phyloP scores from a whole-genome alignment of 2,113 vertebrate species.

The Lycocorax pyrrhopterus region DNA sequence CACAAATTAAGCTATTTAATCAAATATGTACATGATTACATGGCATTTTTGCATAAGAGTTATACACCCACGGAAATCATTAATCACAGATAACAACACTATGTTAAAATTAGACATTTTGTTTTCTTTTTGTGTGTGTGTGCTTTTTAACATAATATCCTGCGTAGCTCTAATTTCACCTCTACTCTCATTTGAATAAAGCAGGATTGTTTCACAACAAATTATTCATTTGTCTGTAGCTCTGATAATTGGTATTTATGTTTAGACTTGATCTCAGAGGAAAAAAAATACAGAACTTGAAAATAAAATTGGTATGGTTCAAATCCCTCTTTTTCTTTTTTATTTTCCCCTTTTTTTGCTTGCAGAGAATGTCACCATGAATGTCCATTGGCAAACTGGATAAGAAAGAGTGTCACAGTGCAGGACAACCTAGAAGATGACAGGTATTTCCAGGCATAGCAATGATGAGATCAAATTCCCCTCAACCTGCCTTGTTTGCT shows the following conservation, averaged over 20 bases:
- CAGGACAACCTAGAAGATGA: conserved; percentile 62
- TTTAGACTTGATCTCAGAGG: conserved; percentile 61
- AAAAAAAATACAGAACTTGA: conserved; percentile 42
- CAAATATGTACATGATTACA: conserved; percentile 66
- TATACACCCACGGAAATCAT: conserved; percentile 64
- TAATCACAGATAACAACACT: conserved; percentile 67
- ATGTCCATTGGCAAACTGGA: conserved; percentile 62
- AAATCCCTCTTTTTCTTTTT: neutral
- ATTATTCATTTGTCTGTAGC: conserved; percentile 73
- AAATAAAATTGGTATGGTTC: conserved; percentile 41
- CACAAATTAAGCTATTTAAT: conserved; percentile 70
- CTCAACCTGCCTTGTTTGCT: conserved; percentile 77
- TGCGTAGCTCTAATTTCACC: conserved; percentile 50
- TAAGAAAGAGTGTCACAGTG: conserved; percentile 54
- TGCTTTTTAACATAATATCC: conserved; percentile 68
- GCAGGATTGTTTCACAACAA: conserved; percentile 67
- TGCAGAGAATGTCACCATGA: conserved; percentile 53
- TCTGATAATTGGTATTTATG: conserved; percentile 75
- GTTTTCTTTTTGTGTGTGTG: conserved; percentile 25
- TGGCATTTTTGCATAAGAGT: conserved; percentile 61
- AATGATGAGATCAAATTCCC: conserved; percentile 71
- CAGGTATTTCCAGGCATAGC: conserved; percentile 72
- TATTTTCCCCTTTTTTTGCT: neutral
- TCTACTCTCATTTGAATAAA: conserved; percentile 58
- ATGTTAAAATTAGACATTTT: conserved; percentile 66